Evolutionary conservation across 1,140 invertebrate species (phyloP).

Genomic region (Drosophila rhopaloa): DNA sequence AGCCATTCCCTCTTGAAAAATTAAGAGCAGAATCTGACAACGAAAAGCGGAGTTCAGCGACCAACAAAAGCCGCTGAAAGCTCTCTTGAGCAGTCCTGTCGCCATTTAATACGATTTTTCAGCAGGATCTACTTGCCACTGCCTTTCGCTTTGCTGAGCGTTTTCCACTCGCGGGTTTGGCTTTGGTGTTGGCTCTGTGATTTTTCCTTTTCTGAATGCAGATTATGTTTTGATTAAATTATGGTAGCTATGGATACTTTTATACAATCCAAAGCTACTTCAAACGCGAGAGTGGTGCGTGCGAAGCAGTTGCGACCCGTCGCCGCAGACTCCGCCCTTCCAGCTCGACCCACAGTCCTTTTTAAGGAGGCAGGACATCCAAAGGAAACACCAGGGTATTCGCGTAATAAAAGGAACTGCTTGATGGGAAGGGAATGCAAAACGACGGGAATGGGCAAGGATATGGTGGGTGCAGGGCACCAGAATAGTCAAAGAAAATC

Average conservation of each 20-base stretch:
- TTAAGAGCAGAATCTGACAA: conserved; percentile 41
- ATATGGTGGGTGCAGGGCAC: conserved; percentile 5
- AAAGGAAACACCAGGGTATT: conserved; percentile 41
- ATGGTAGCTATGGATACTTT: conserved; percentile 83
- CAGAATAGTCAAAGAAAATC: conserved; percentile 60
- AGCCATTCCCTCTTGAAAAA: conserved; percentile 12
- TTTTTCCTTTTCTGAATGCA: conserved; percentile 63
- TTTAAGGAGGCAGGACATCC: conserved; percentile 2
- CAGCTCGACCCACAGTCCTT: conserved; percentile 1
- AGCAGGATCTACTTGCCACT: conserved; percentile 4
- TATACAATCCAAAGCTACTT: conserved; percentile 82
- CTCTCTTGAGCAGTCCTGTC: conserved; percentile 37
- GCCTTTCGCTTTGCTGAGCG: conserved; percentile 1
- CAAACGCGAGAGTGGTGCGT: conserved; percentile 70
- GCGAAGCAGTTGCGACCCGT: conserved; percentile 39
- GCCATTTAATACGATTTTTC: conserved; percentile 64
- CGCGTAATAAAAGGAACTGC: conserved; percentile 68
- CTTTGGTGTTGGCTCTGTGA: conserved; percentile 39
- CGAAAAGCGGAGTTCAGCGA: conserved; percentile 27
- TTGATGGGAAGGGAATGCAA: conserved; percentile 1
- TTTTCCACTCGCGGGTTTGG: conserved; percentile 35
- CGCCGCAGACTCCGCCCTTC: conserved; percentile 31
- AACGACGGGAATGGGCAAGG: not conserved
- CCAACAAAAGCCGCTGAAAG: conserved; percentile 26
- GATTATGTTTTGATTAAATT: conserved; percentile 84